Evolutionary conservation across 2,797 vertebrate species (phyloP), one percentile per base, ranked within the genome.

Genomic region (Jordanella pulchra): DNA sequence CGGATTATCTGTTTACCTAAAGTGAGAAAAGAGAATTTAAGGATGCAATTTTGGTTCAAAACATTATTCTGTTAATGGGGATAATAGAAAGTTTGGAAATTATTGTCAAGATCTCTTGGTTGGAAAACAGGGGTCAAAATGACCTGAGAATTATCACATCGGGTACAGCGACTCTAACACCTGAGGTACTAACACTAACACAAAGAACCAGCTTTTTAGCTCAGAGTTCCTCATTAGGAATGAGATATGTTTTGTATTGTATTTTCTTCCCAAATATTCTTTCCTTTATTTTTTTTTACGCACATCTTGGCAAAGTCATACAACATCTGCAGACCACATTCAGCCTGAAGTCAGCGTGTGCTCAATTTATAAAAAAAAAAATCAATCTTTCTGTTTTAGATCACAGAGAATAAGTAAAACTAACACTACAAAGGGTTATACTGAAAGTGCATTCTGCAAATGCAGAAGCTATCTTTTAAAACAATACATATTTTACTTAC

Each of bases 131-230:
- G 68, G 71, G 82, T 87, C 77, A 50, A 69, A 64, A 66, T 58
- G 76, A 89, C 85, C 81, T 66, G 66, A 80, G 67, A n/a, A 14
- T 3, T 27, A 67, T 82, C 63, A 67, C 85, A 77, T 77, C 69
- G 84, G 72, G 55, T 73, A 53, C 65, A 44, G 50, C 30, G 64
- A 35, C 21, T 12, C 25, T 73, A 66, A 78, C 83, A 79, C 75
- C 28, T 7, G 56, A 64, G 58, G 77, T 70, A 9, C 39, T 4
- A 53, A n/a, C 54, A 58, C 60, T 28, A 60, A 60, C 56, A 61
- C 35, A 61, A 21, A 39, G 10, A 39, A 61, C 14, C 14, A 35
- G 30, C 47, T 17, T 39, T 55, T 71, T 2, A 65, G 35, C 35
- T 71, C 23, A 45, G 17, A 9, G 25, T 30, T 0, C 27, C 7